Percentiles rank a stretch among this genome's conserved stretches.
phyloP scores from a whole-genome alignment of 2,797 vertebrate genomes.

The Alca torda region DNA sequence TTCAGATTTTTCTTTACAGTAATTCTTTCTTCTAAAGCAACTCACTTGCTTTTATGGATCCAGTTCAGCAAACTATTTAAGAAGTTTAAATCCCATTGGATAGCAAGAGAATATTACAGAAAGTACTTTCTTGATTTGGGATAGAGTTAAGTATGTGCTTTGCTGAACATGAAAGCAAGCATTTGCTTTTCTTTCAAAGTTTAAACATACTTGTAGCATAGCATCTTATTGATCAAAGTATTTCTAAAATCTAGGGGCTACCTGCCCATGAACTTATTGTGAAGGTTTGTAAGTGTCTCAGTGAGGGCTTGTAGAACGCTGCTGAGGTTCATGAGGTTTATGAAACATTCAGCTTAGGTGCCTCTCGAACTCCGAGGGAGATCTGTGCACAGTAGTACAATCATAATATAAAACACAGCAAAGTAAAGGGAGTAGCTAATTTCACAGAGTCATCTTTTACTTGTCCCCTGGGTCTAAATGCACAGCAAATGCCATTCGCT shows the following conservation, averaged over 20 bases:
- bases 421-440: neutral
- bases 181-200: neutral
- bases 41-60: conserved; percentile 32
- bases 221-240: neutral
- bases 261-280: neutral
- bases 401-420: neutral
- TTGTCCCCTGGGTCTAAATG: neutral
- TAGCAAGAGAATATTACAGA: neutral
- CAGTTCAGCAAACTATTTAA: conserved; percentile 23
- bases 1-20: neutral
- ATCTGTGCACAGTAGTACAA: neutral
- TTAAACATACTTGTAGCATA: neutral
- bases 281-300: neutral
- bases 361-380: neutral
- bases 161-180: neutral
- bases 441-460: neutral
- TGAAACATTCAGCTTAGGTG: neutral
- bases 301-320: rapidly evolving
- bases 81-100: neutral
- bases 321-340: neutral
- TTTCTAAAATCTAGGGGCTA: neutral
- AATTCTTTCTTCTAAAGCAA: conserved; percentile 21
- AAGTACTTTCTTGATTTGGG: neutral
- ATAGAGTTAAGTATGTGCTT: neutral
- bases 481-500: neutral